Base-by-base conservation (phyloP, 1,140 invertebrate genomes). In the Apis dorsata region DNA sequence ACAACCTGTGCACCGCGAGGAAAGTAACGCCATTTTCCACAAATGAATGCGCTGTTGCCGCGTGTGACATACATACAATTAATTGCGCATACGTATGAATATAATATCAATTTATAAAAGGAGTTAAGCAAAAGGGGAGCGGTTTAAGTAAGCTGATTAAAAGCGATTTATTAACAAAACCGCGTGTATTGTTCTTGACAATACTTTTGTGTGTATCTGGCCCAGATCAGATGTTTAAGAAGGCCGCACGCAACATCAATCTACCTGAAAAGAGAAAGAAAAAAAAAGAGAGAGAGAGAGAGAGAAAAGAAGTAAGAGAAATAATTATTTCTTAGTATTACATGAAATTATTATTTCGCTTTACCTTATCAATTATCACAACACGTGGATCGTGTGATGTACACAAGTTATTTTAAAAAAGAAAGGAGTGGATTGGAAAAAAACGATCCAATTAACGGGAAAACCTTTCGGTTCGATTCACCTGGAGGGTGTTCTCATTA, bases 171-270 rank as follows among this genome's bases (percentile, higher is more conserved):
- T 28, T 89, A 90, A 88, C 83, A 88, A 88, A 88, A 74, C 71
- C 90, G 87, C 83, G 85, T 90, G 81, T 86, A 90, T 88, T 86
- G 78, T n/a, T 66, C 59, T 49, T 51, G 60, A 68, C 65, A 59
- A 73, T 82, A 24, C 81, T 34, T 84, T 75, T 85, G 87, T 90
- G 87, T 90, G 86, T 91, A 93, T 93, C 91, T 93, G 90, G 92
- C 89, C 92, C 91, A 93, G 92, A 93, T 93, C 92, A 86, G 59
- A 4, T 51, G 66, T 82, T 81, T 88, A 89, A 91, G 75, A 87
- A 90, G 90, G 90, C 86, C 88, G 75, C 92, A 92, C 92, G 92
- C 92, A 92, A 93, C 86, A 63, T 34, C 70, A 83, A 68, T 83
- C 57, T 75, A 74, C 49, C 13, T 24, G n/a, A 7, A 24, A 11